phyloP scores from a whole-genome alignment of 2,113 vertebrate species.

The Dipodomys stephensi region DNA sequence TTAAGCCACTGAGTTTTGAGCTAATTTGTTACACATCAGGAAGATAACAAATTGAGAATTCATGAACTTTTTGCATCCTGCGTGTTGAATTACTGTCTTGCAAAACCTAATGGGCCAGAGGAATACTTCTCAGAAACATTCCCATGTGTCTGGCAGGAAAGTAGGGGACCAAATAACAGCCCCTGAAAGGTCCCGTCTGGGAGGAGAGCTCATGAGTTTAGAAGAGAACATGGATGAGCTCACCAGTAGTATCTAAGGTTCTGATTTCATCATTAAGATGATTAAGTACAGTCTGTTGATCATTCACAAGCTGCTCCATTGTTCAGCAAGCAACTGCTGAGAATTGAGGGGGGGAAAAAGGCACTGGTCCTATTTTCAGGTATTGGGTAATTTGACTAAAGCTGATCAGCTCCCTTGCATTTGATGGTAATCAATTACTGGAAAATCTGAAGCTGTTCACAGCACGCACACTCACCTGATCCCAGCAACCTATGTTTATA shows the following conservation, averaged over 20 bases:
- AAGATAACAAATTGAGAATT: constrained; percentile 20
- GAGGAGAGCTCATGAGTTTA: background rate
- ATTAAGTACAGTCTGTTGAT: background rate
- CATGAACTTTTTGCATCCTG: background rate
- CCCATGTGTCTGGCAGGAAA: background rate
- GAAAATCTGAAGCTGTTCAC: background rate
- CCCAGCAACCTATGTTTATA: background rate
- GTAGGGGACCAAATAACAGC: background rate
- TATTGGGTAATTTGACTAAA: background rate
- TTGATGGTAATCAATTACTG: background rate
- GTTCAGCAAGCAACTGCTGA: constrained; percentile 27
- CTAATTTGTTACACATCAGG: background rate
- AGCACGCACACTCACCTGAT: background rate
- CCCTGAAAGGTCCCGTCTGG: background rate
- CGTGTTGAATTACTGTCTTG: background rate
- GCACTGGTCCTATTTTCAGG: background rate
- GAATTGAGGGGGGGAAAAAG: background rate
- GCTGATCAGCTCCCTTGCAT: background rate
- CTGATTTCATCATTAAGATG: constrained; percentile 44
- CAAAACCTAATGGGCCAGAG: background rate
- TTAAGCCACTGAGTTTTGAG: background rate
- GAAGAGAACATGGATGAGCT: background rate
- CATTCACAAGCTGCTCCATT: background rate
- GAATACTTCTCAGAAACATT: constrained; percentile 3
- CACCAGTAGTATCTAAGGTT: background rate